phyloP scores from a whole-genome alignment of 1,140 invertebrate species.

The Sipha flava region DNA sequence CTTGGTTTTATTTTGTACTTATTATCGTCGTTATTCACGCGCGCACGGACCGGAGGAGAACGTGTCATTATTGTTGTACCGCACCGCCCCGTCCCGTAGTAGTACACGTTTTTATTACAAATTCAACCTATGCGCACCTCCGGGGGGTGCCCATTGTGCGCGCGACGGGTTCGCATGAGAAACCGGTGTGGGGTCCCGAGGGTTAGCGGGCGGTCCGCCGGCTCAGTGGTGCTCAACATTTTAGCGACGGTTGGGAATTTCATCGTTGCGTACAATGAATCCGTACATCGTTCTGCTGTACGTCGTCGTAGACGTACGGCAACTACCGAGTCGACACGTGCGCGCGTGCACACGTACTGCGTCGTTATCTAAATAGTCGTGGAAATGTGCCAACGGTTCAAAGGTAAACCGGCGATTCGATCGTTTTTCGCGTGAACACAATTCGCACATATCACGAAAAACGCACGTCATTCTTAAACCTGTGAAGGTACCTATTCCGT shows the following conservation, averaged over 20 bases:
- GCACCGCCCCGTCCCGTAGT: neutral
- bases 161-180: constrained; percentile 22
- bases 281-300: neutral
- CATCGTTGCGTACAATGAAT: neutral
- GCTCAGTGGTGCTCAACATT: constrained; percentile 18
- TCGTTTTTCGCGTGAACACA: neutral
- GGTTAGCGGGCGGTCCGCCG: constrained; percentile 28
- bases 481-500: too few relatives aligned
- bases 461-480: neutral
- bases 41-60: neutral
- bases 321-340: neutral
- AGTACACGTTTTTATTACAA: constrained; percentile 27
- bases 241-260: neutral
- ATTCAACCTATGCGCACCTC: constrained; percentile 29
- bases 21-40: neutral
- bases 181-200: constrained; percentile 32
- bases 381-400: constrained; percentile 24
- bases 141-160: constrained; percentile 23
- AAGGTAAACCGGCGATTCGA: neutral
- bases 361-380: constrained; percentile 27
- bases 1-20: neutral
- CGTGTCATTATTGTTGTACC: neutral
- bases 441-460: neutral
- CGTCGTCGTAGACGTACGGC: neutral
- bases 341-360: neutral